Conservation (phyloP, 2,888 invertebrate genomes). For the Cosmia pyralina region DNA sequence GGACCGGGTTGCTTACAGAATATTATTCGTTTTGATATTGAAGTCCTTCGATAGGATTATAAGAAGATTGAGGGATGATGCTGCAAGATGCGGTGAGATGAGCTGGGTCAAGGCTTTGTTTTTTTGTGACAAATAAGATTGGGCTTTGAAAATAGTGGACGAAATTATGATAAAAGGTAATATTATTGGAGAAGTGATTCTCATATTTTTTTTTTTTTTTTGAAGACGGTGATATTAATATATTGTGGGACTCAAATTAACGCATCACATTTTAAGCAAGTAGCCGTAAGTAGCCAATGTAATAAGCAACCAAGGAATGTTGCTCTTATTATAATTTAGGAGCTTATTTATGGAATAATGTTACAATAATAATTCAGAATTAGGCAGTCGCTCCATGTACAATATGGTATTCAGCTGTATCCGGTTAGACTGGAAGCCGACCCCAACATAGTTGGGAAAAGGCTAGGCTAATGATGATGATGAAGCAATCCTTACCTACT, state of each 20-base stretch:
- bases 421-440: no score
- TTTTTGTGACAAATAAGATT: conserved; percentile 16
- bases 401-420: no score
- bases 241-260: neutral
- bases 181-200: neutral
- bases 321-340: neutral
- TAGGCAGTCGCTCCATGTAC: no score
- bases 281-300: no score
- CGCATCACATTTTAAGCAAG: neutral
- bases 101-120: conserved; percentile 3
- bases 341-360: neutral
- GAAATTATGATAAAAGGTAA: neutral
- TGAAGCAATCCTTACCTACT: neutral
- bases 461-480: no score
- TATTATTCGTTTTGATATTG: conserved; percentile 56
- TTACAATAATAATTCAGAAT: neutral
- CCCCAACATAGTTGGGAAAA: no score
- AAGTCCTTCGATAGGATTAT: conserved; percentile 35
- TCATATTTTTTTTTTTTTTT: neutral
- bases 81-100: conserved; percentile 6
- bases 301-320: neutral
- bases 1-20: conserved; percentile 44
- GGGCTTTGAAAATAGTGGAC: neutral
- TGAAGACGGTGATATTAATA: neutral
- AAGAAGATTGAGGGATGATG: conserved; percentile 32